Percentiles rank a stretch among this genome's conserved stretches.
These are phyloP conservation scores for Sphaeramia orbicularis DNA, from an alignment of 2,797 vertebrate genomes.

Conservation along the genomic window DNA sequence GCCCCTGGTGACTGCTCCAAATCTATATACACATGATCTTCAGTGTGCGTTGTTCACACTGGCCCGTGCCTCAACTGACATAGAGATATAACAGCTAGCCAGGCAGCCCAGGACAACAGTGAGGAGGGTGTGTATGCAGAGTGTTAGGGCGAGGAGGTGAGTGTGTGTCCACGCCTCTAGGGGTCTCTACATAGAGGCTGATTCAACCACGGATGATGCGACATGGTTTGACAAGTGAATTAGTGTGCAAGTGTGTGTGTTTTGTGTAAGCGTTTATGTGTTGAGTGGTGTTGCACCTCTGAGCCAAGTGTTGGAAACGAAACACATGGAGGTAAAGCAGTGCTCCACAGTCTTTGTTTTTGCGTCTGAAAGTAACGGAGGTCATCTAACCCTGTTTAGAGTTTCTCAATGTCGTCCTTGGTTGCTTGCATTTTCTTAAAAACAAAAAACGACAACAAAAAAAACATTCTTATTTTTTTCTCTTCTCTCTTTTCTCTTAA, in stretches of 20 bases:
- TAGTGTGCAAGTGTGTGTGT: slow-evolving; percentile 18
- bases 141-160: slow-evolving; percentile 46
- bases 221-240: slow-evolving; percentile 55
- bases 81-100: slow-evolving; percentile 40
- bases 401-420: slow-evolving; percentile 80
- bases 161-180: slow-evolving; percentile 52
- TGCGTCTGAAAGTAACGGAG: slow-evolving; percentile 81
- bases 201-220: slow-evolving; percentile 50
- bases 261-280: slow-evolving; percentile 55
- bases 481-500: slow-evolving; percentile 73
- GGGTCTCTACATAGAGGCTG: slow-evolving; percentile 60
- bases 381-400: slow-evolving; percentile 86
- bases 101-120: slow-evolving; percentile 58
- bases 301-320: slow-evolving; percentile 67
- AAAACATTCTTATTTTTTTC: slow-evolving; percentile 73
- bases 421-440: slow-evolving; percentile 79
- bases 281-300: slow-evolving; percentile 74
- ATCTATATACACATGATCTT: slow-evolving; percentile 81
- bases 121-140: slow-evolving; percentile 50
- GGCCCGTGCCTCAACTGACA: slow-evolving; percentile 43
- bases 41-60: slow-evolving; percentile 52
- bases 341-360: slow-evolving; percentile 79
- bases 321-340: slow-evolving; percentile 74
- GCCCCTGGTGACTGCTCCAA: slow-evolving; percentile 63
- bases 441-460: slow-evolving; percentile 50